phyloP scores from a whole-genome alignment of 2,113 vertebrate species.

The Heterotis niloticus region DNA sequence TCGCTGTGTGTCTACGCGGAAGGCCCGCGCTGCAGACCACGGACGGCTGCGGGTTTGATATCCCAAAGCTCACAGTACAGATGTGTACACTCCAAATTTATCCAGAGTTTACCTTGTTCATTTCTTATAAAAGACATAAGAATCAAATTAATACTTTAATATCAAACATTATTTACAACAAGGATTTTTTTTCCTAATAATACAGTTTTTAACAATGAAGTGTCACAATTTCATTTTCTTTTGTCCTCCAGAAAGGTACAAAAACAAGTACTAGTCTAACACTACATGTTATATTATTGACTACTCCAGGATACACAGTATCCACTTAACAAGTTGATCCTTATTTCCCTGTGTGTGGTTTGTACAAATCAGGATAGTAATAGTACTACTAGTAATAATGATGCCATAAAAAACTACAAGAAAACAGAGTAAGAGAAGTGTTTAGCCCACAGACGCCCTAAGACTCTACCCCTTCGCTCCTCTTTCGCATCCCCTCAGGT shows the following conservation, averaged over 20 bases:
- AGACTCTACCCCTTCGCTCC: conserved; percentile 38
- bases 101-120: conserved; percentile 84
- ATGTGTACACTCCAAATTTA: conserved; percentile 71
- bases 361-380: conserved; percentile 63
- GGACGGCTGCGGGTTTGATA: conserved; percentile 56
- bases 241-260: conserved; percentile 93
- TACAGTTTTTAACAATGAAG: conserved; percentile 67
- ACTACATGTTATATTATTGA: conserved; percentile 87
- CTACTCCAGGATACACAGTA: conserved; percentile 99
- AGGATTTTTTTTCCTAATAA: conserved; percentile 73
- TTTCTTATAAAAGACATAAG: conserved; percentile 89
- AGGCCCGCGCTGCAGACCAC: conserved; percentile 65
- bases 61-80: conserved; percentile 63
- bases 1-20: conserved; percentile 43
- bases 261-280: conserved; percentile 93
- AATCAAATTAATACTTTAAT: conserved; percentile 99
- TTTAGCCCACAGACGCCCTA: conserved; percentile 44
- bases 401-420: conserved; percentile 66
- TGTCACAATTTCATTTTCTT: conserved; percentile 71
- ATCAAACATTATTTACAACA: conserved; percentile 99
- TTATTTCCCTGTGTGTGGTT: conserved; percentile 84
- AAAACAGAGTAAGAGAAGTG: conserved; percentile 71
- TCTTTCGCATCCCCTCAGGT: conserved; percentile 49
- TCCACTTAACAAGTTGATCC: conserved; percentile 91
- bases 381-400: conserved; percentile 58